A percentile compares a stretch with the other conserved stretches of the same genome.
phyloP scores from a whole-genome alignment of 2,888 invertebrate species.

The Orthosia incerta region DNA sequence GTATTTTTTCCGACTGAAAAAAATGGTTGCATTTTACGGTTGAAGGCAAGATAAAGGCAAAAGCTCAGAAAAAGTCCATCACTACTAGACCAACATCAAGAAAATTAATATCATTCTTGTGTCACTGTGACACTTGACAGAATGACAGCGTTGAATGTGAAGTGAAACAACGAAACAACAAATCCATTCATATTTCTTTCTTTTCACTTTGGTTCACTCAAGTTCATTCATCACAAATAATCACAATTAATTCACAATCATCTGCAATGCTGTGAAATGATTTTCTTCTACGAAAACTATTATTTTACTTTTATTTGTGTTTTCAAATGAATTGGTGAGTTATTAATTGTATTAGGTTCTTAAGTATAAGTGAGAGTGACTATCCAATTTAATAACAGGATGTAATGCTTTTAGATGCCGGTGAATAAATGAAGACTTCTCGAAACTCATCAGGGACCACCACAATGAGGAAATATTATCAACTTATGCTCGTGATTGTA shows the following conservation, averaged over 20 bases:
- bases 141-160: slow-evolving; percentile 32
- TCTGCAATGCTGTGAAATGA: slow-evolving; percentile 67
- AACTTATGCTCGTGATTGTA: slow-evolving; percentile 93
- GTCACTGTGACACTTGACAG: slow-evolving; percentile 50
- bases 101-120: slow-evolving; percentile 16
- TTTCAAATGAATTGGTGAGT: slow-evolving; percentile 48
- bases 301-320: slow-evolving; percentile 51
- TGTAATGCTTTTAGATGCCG: slow-evolving; percentile 69
- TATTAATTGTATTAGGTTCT: neutral
- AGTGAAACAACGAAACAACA: too few species aligned
- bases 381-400: neutral
- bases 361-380: neutral
- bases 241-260: too few species aligned
- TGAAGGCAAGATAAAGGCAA: too few species aligned
- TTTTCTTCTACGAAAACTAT: slow-evolving; percentile 23
- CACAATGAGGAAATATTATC: slow-evolving; percentile 96
- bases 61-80: slow-evolving; percentile 22
- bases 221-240: slow-evolving; percentile 62
- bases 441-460: slow-evolving; percentile 80
- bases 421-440: slow-evolving; percentile 84
- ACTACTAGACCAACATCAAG: slow-evolving; percentile 39
- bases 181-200: slow-evolving; percentile 8
- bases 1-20: neutral
- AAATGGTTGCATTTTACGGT: neutral
- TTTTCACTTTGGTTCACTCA: slow-evolving; percentile 12